Base-by-base conservation (phyloP, 2,113 vertebrate species). In the Tangachromis dhanisi region DNA sequence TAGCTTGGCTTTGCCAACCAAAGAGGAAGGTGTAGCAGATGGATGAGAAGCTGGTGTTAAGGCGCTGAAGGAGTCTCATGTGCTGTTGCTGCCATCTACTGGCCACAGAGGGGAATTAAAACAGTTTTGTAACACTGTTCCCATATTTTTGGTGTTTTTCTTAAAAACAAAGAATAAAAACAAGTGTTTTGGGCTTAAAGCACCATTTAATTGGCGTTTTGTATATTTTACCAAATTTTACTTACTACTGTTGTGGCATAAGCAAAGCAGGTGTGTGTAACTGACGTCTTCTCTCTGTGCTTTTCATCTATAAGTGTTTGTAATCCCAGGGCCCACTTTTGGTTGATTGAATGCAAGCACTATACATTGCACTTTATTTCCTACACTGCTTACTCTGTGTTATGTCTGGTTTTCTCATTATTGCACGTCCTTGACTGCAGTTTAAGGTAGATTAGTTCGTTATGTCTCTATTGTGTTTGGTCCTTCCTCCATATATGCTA, bases 51-150 rank as follows among this genome's bases (percentile, higher is more conserved):
- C 63, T 59, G n/a, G 6, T 7, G 31, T 31, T 5, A 42, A 49
- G 24, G 38, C 2, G 3, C n/a, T 73, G 38, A 13, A 71, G 42
- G 57, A 84, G 29, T 86, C 76, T 53, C 29, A 55, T 53, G 16
- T n/a, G 63, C 83, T 91, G 61, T 83, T 95, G 91, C 94, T 96
- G 91, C 95, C 96, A 89, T 90, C 96, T 68, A 49, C 85, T 96
- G 96, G 96, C 33, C 5, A 24, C 29, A 80, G 3, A 57, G 24
- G n/a, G 87, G 66, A 92, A 88, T 80, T 10, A 83, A 86, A 66
- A 13, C 19, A 14, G 29, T 9, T 31, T 13, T 13, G 17, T 13
- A 5, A 9, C 16, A 42, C 7, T 83, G 6, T 2, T 86, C 7
- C 33, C 51, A 19, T 6, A 14, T 24, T 59, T 8, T n/a, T 13